Base-by-base conservation (phyloP, 2,113 vertebrate genomes). In the Thinocorus orbignyianus region DNA sequence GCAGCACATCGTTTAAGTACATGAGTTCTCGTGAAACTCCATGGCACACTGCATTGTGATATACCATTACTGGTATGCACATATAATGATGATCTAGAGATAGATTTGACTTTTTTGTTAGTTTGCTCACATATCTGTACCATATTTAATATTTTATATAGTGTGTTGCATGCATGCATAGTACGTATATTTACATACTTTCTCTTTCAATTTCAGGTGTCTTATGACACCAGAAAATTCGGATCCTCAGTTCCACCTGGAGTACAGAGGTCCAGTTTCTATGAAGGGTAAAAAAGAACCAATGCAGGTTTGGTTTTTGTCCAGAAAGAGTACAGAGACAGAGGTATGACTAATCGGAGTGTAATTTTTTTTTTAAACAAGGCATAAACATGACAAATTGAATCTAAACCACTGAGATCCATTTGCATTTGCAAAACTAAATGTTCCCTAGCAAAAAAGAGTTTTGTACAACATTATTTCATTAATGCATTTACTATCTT, bases 211-310 rank as follows among this genome's bases (percentile, higher is more conserved):
- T 93, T 95, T 33, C 95, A 99, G 99, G 88, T 99, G 99, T 98
- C 98, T 99, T 87, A 99, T 99, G 98, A 98, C 98, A 51, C 98
- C 98, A 24, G 99, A 99, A 97, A 99, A 99, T 57, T 98, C 99
- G 20, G 99, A 99, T 93, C 98, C 99, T 74, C 99, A 99, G 88
- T 99, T 99, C 93, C 98, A 99, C 44, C 86, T 99, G 98, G 98
- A 99, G 84, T 98, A 99, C 94, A 98, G 99, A 92, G 99, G 99
- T 76, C 99, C 99, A 3, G 89, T 99, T 95, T 98, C 98, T 96
- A 99, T 99, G 99, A 99, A 99, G 98, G 99, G 99, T 61, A 99
- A 99, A 97, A 99, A 99, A 95, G 99, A 99, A 16, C 99, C 99
- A 24, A 99, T 99, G 99, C 99, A 99, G 97, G 99, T 99, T 96